These are phyloP conservation scores for Smittia sp. DNA, from an alignment of 2,888 invertebrate species.

Conservation along the genomic window DNA sequence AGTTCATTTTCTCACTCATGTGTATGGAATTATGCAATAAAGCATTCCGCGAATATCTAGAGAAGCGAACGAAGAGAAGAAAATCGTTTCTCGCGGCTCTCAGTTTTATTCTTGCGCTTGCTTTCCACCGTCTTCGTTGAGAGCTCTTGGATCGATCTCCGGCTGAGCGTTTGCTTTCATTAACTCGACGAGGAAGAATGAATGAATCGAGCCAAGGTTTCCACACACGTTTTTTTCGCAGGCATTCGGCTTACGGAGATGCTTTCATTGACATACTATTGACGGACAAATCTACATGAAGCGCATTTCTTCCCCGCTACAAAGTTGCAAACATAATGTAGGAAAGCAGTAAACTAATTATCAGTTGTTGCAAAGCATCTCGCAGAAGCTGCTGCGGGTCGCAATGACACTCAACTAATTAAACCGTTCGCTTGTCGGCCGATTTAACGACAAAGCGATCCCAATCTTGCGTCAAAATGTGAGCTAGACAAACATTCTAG, in stretches of 20 bases:
- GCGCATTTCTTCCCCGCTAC: not conserved
- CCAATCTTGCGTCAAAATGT: too few species aligned
- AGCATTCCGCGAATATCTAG: constrained; percentile 16
- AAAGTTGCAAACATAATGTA: not conserved
- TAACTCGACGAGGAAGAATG: not conserved
- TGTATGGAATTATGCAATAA: constrained; percentile 34
- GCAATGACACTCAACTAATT: too few species aligned
- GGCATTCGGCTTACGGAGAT: not conserved
- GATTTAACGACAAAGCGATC: too few species aligned
- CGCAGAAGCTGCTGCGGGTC: not conserved
- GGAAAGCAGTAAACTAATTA: not conserved
- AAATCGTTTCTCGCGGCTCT: constrained; percentile 8
- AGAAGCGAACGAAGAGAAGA: not conserved
- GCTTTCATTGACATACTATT: not conserved
- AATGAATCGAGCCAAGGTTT: not conserved
- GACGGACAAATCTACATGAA: not conserved
- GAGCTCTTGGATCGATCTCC: not conserved
- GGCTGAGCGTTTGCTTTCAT: constrained; percentile 34
- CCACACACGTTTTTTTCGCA: not conserved
- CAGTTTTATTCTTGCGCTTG: not conserved
- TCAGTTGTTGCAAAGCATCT: not conserved
- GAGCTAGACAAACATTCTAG: not conserved
- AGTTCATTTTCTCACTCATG: constrained; percentile 36
- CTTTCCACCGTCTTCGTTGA: constrained; percentile 16
- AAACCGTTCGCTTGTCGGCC: too few species aligned